Conservation (phyloP, 2,113 vertebrate genomes). For the Herpetotheres cachinnans region DNA sequence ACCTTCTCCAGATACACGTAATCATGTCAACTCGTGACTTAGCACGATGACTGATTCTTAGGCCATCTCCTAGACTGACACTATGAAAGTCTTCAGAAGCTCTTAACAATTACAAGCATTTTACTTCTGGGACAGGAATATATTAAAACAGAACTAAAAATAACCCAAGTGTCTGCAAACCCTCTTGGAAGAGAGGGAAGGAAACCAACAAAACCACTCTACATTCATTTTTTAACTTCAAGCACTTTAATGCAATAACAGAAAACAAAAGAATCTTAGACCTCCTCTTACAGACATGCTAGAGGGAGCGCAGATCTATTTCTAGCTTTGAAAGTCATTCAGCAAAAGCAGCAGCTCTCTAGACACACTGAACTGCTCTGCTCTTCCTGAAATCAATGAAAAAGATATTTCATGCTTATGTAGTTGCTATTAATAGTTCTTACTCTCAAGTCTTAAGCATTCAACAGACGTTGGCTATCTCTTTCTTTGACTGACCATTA, state of each 20-base stretch:
- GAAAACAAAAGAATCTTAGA: background rate
- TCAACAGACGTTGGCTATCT: background rate
- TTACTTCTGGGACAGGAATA: background rate
- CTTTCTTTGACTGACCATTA: background rate
- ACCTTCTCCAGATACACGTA: background rate
- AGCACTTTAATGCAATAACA: background rate
- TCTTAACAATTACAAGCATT: background rate
- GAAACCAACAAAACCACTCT: background rate
- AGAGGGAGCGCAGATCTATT: background rate
- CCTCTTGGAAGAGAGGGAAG: background rate
- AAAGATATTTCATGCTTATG: background rate
- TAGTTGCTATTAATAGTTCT: background rate
- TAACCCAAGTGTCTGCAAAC: background rate
- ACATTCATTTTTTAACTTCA: background rate
- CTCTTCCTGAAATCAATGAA: background rate
- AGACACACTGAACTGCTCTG: background rate
- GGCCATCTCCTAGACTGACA: background rate
- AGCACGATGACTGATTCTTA: background rate
- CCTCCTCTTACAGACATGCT: background rate
- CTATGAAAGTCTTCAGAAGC: background rate
- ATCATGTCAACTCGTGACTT: background rate
- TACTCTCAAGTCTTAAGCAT: background rate
- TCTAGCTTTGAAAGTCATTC: slow-evolving; percentile 1
- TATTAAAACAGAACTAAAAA: slow-evolving; percentile 15
- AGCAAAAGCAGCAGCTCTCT: background rate